Conservation (phyloP, 2,888 invertebrate species). For the Apamea monoglypha region DNA sequence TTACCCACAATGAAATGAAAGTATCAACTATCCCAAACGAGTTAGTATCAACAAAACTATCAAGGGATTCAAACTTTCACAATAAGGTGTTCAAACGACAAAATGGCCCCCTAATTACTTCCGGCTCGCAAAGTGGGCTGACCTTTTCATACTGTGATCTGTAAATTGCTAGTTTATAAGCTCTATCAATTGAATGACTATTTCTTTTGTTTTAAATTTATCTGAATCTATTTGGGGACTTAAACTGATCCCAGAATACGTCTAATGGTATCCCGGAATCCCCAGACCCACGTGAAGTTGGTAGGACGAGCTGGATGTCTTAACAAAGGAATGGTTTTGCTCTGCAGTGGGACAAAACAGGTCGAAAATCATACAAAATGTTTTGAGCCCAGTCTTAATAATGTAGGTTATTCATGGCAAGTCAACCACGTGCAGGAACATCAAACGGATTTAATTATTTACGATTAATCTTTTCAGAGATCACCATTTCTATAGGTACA, state of each 20-base stretch:
- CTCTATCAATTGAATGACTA: not conserved
- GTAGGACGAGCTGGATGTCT: not conserved
- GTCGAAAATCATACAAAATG: not conserved
- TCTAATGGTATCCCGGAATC: not conserved
- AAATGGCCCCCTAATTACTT: conserved; percentile 9
- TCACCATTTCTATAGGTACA: not conserved
- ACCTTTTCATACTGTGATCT: not conserved
- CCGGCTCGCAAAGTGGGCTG: not conserved
- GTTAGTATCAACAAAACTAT: conserved; percentile 25
- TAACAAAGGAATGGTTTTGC: not conserved
- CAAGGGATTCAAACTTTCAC: conserved; percentile 28
- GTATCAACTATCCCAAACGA: conserved; percentile 10
- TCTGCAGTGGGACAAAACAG: not conserved
- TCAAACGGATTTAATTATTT: not conserved
- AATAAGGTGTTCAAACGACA: conserved; percentile 25
- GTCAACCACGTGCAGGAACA: not conserved
- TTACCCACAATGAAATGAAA: not conserved
- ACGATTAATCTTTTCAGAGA: not conserved
- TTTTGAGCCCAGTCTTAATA: not conserved
- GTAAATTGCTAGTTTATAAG: not conserved
- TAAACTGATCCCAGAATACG: not conserved
- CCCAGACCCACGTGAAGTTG: not conserved
- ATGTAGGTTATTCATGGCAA: not conserved
- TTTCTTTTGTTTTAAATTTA: too few species aligned
- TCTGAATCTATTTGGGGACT: not conserved